Base-by-base conservation (phyloP, 1,140 invertebrate species). In the Drosophila pseudoananassae region DNA sequence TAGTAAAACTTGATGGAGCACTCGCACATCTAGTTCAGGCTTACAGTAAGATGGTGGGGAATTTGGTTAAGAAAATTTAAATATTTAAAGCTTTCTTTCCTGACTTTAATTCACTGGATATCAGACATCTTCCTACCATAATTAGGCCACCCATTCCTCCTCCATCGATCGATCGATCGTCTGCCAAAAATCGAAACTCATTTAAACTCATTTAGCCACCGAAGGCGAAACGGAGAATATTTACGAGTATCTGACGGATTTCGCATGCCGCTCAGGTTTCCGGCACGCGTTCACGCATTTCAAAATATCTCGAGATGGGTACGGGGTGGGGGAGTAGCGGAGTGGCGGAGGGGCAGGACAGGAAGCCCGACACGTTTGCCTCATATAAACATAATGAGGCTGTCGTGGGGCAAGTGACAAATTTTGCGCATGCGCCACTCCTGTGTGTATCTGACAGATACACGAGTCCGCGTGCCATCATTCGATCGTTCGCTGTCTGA, bases 1-100 rank as follows among this genome's bases (percentile, higher is more conserved):
- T 43, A 76, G 60, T 63, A 31, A 60, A 65, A 55, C 54, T 57
- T 76, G 58, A 80, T 69, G 69, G 23, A 68, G 57, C 63, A 47
- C 25, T 68, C 54, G 51, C 65, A 29, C 63, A 69, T 69, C 20
- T 56, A 38, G 66, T 29, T 25, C 43, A 14, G 8, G 27, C 29
- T 47, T n/a, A 8, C 31, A 8, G 27, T 1, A 10, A 6, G 25
- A 5, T 7, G 25, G 4, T 5, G 40, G 15, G 15, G 40, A 3
- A 7, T 43, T 43, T 14, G n/a, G 38, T 15, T 40, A 17, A 36
- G n/a, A n/a, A 36, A 27, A 27, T 27, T 27, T 27, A 27, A 27
- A 27, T 27, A 10, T 36, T 36, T 36, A 36, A 12, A 36, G 33
- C 3, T 33, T 36, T 4, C 4, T 6, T 27, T 5, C 5, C 1